Percentiles rank a stretch among this genome's conserved stretches.
Conservation (phyloP, 2,113 vertebrate genomes). For the Dromaius novaehollandiae region DNA sequence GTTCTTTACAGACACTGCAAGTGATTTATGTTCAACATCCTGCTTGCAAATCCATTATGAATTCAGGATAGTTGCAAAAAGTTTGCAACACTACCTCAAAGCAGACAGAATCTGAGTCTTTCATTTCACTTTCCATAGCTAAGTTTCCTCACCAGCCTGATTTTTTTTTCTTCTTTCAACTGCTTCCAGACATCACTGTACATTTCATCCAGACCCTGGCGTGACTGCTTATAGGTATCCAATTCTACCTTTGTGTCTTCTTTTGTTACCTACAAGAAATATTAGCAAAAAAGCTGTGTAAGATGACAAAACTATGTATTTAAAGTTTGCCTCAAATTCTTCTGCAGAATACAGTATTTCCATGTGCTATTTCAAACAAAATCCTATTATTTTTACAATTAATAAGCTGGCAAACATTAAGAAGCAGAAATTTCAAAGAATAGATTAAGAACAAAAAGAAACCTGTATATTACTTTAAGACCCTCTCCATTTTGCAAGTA, state of each 20-base stretch:
- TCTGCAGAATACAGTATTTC: neutral
- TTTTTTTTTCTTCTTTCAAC: slow-evolving; percentile 91
- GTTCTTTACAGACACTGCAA: neutral
- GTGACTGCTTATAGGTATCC: slow-evolving; percentile 95
- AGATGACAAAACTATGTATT: neutral
- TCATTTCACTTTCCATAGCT: neutral
- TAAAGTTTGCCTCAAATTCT: neutral
- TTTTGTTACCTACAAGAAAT: slow-evolving; percentile 84
- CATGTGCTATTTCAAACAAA: neutral
- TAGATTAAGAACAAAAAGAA: neutral
- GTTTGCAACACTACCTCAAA: neutral
- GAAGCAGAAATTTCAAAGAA: neutral
- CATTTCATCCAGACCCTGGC: slow-evolving; percentile 97
- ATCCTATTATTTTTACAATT: neutral
- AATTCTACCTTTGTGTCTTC: slow-evolving; percentile 95
- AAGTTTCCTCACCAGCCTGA: slow-evolving; percentile 83
- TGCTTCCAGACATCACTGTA: slow-evolving; percentile 97
- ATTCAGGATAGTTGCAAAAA: neutral
- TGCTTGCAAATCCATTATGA: neutral
- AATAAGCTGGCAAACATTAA: neutral
- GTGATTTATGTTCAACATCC: neutral
- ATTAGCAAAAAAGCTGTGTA: neutral
- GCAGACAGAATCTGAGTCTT: neutral
- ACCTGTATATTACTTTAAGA: neutral
- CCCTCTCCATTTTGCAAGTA: neutral